Evolutionary conservation across 2,888 invertebrate genomes (phyloP), one percentile per base, ranked within the genome.

Genomic region (Emmelina monodactyla): DNA sequence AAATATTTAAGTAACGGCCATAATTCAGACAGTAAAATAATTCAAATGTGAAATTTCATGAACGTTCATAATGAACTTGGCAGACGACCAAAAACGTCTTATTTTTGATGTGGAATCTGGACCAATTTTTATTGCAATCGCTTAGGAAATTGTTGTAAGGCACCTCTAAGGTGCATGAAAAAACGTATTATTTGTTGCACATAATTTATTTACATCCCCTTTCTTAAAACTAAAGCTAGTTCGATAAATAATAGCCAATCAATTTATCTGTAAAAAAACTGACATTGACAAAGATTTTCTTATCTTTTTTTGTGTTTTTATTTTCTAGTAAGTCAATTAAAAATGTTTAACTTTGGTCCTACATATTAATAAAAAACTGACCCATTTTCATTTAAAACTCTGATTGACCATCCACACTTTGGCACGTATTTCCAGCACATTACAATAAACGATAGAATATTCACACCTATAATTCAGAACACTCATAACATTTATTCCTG

Each of bases 21-120:
- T 79, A 79, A 78, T 71, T 79, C 79, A 75, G 78, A 69, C 75
- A 75, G 76, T 79, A 79, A 79, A 79, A 79, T 79, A 79, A 79
- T 79, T 79, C 78, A 78, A 79, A 79, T 79, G 79, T 76, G 75
- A 79, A 79, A 78, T 75, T 79, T 79, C 79, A 79, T 76, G 78
- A 79, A 78, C 79, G 71, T 70, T 78, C 76, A 79, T 79, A 79
- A 79, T 79, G 79, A 79, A 79, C 76, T 79, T 79, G 79, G 79
- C 79, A 76, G 55, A 46, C 67, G 69, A 73, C 78, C 79, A 79
- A 79, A 71, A 75, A 79, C 78, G 76, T 79, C 78, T 79, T 79
- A 79, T 79, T 79, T 79, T 79, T 73, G 79, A 79, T 75, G 59
- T 66, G 78, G 79, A 78, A 79, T 79, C 73, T 78, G 75, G 78